Evolutionary conservation across 1,140 invertebrate genomes (phyloP), one percentile per base, ranked within the genome.

Genomic region (Danaus melanippus): DNA sequence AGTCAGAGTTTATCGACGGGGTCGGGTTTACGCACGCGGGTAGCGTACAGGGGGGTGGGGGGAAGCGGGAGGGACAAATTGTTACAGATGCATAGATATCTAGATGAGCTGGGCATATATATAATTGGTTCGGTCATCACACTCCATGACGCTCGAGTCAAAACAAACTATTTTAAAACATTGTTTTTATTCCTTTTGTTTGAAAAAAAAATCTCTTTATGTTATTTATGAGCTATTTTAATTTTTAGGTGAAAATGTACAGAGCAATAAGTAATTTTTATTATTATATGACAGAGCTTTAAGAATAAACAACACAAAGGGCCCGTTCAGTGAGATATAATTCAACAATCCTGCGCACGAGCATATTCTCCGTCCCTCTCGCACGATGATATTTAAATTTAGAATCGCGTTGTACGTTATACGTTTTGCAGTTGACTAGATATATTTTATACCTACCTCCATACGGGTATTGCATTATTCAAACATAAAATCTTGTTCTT

Each of bases 21-120:
- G 79, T 84, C 78, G 80, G 70, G 76, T 82, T 84, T 84, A 84
- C 81, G 81, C 81, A 82, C 81, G 69, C 74, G 78, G 76, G 61
- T 53, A 70, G 60, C 69, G 75, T 75, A 79, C 60, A 43, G 15
- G 56, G 58, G 63, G 12, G 64, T 39, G 62, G 64, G 61, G 63
- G 49, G 59, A 11, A 46, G 12, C 48, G 9, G 62, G 62, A 50
- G 43, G 44, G 46, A 60, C 61, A 66, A 64, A 69, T 66, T 69
- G 53, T 49, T 50, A 45, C 9, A 10, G 67, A 71, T 52, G 45
- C 52, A 46, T 12, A 45, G n/a, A 44, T 7, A 46, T 32, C 59
- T 72, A 51, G 71, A 71, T 67, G 15, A 8, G 50, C 9, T 12
- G 8, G 40, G 9, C 9, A 9, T 42, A 42, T 12, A 50, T 42